Conservation (phyloP, 1,140 invertebrate genomes). For the Charaxes varanes region DNA sequence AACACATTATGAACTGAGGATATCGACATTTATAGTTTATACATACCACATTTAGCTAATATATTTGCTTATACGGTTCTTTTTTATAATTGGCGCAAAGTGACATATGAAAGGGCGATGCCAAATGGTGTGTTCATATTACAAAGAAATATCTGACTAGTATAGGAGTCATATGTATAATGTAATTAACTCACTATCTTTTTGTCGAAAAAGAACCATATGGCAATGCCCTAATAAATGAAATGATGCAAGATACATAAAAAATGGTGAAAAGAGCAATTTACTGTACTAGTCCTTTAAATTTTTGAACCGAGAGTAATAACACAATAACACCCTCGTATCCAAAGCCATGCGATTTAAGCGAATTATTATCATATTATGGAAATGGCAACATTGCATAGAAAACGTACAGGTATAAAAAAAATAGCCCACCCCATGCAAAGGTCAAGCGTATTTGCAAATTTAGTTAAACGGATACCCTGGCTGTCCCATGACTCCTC, state of each 20-base stretch:
- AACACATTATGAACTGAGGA: too few species aligned
- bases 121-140: too few species aligned
- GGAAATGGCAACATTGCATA: constrained; percentile 13
- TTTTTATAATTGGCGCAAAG: too few species aligned
- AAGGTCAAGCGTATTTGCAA: constrained; percentile 18
- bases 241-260: constrained; percentile 9
- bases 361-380: constrained; percentile 12
- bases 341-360: constrained; percentile 30
- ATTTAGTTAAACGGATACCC: constrained; percentile 42
- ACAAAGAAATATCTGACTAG: too few species aligned
- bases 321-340: not conserved
- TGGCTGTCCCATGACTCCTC: constrained; percentile 55
- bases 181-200: too few species aligned
- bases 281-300: constrained; percentile 37
- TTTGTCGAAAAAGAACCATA: not conserved
- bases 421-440: constrained; percentile 45
- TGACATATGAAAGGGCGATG: too few species aligned
- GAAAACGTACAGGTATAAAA: constrained; percentile 12
- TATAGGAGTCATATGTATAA: too few species aligned
- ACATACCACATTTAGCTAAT: too few species aligned
- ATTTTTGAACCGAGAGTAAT: constrained; percentile 36
- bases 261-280: constrained; percentile 2
- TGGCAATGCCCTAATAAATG: constrained; percentile 3
- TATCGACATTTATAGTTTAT: too few species aligned
- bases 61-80: too few species aligned